A percentile compares a stretch with the other conserved stretches of the same genome.
Evolutionary conservation across 1,140 invertebrate genomes (phyloP).

Genomic region (Mizuhopecten yessoensis): DNA sequence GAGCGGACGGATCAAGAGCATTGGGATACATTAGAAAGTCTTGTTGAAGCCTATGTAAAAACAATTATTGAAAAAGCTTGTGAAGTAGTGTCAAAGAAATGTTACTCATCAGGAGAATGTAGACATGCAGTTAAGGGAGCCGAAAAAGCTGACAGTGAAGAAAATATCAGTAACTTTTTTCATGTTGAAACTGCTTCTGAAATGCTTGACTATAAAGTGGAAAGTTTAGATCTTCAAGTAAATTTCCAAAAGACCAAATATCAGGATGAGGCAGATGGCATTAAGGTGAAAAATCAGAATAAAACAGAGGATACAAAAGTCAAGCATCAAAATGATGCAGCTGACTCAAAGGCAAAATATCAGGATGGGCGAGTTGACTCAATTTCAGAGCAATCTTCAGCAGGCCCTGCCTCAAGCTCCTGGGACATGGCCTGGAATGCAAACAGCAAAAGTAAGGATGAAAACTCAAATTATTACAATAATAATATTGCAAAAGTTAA

Average conservation of each 20-base stretch:
- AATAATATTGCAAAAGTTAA: background rate
- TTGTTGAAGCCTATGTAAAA: conserved; percentile 9
- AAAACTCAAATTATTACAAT: background rate
- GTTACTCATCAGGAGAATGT: background rate
- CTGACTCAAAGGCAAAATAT: background rate
- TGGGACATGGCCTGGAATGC: background rate
- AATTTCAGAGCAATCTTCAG: background rate
- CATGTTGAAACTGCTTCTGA: background rate
- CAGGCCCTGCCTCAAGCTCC: background rate
- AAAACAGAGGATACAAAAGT: background rate
- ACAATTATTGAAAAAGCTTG: background rate
- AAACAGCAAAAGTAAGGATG: background rate
- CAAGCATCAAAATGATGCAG: background rate
- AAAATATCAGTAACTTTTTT: background rate
- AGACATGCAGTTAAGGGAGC: background rate
- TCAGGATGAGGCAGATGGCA: background rate
- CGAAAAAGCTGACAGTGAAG: background rate
- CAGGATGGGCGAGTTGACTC: background rate
- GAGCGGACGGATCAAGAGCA: background rate
- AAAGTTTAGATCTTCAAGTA: too few species aligned
- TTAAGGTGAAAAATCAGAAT: background rate
- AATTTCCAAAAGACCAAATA: background rate
- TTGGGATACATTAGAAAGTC: background rate
- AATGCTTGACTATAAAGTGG: background rate
- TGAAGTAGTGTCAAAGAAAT: background rate